These are phyloP conservation scores for cat (Felis catus) DNA, from an alignment of 2,113 vertebrate genomes.

Conservation along the genomic window DNA sequence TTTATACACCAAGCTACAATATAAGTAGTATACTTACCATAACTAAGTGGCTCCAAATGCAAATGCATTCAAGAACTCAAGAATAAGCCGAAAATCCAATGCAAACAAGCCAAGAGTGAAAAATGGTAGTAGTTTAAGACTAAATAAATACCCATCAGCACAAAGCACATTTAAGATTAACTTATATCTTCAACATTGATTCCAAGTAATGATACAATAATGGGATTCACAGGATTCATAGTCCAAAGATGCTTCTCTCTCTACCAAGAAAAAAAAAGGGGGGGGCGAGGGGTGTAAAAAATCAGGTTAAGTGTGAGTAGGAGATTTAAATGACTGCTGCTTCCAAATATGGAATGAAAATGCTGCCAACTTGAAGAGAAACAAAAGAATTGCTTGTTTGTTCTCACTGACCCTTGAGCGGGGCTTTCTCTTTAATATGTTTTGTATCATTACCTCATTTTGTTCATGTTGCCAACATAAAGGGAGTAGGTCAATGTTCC, in stretches of 20 bases:
- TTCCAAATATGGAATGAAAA: slow-evolving; percentile 35
- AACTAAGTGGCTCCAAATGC: slow-evolving; percentile 35
- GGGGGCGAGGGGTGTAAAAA: not conserved
- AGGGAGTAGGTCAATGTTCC: not conserved
- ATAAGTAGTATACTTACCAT: not conserved
- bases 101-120: not conserved
- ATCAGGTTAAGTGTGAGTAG: not conserved
- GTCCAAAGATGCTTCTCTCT: not conserved
- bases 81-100: not conserved
- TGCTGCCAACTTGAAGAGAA: not conserved
- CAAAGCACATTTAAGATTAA: not conserved
- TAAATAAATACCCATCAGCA: not conserved
- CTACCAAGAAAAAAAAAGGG: not conserved
- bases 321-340: slow-evolving; percentile 37
- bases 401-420: not conserved
- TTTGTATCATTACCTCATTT: not conserved
- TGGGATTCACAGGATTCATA: not conserved
- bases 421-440: not conserved
- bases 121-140: not conserved
- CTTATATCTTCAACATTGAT: not conserved
- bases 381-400: not conserved
- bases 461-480: not conserved
- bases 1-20: not conserved
- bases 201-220: not conserved
- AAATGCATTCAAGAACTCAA: slow-evolving; percentile 24